These are phyloP conservation scores for Lagopus muta DNA, from an alignment of 2,113 vertebrate genomes.

Conservation along the genomic window DNA sequence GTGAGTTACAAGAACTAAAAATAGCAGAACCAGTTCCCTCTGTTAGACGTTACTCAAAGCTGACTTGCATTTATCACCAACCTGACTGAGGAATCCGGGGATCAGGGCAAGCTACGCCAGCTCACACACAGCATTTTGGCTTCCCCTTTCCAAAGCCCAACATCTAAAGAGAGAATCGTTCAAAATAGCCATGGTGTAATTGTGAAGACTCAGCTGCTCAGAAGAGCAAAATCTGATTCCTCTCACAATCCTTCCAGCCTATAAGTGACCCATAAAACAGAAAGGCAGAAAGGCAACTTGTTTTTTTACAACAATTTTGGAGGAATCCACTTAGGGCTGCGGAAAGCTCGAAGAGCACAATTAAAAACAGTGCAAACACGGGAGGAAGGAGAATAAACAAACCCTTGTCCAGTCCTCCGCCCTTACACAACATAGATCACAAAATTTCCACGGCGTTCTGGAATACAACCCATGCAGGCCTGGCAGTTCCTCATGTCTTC, in stretches of 20 bases:
- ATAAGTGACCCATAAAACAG: not conserved
- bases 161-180: not conserved
- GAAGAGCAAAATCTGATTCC: not conserved
- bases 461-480: not conserved
- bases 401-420: too few relatives aligned
- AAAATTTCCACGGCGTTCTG: not conserved
- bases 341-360: not conserved
- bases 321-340: not conserved
- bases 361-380: accelerated
- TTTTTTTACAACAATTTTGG: not conserved
- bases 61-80: not conserved
- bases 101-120: accelerated
- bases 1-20: not conserved
- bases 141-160: not conserved
- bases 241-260: not conserved
- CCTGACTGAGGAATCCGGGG: accelerated
- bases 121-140: not conserved
- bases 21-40: accelerated
- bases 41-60: accelerated
- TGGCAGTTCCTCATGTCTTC: not conserved
- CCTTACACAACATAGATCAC: not conserved
- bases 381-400: not conserved
- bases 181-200: not conserved
- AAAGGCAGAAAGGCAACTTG: not conserved
- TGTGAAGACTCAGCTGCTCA: not conserved